Evolutionary conservation across 2,797 vertebrate genomes (phyloP).

Genomic region (Chiloscyllium punctatum): DNA sequence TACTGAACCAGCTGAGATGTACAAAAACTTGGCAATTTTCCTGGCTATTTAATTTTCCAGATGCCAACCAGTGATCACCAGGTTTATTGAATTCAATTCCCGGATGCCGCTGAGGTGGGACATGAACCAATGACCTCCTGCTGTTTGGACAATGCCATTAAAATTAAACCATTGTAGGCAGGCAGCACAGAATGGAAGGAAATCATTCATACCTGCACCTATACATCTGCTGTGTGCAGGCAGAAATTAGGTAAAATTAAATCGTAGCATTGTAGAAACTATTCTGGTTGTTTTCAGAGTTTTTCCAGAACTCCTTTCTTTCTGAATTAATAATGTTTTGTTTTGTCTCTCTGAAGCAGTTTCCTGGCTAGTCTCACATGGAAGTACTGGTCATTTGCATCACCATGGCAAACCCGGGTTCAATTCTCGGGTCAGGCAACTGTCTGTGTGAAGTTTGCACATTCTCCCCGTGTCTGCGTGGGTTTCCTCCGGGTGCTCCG

Average conservation of each 20-base stretch:
- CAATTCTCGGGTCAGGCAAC: no score
- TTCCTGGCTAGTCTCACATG: background rate
- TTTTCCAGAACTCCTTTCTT: background rate
- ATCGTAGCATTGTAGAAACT: background rate
- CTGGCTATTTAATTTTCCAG: background rate
- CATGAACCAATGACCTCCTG: background rate
- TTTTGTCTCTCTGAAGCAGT: background rate
- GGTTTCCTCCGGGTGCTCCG: no score
- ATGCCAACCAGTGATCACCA: background rate
- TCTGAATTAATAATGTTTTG: background rate
- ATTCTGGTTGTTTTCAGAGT: background rate
- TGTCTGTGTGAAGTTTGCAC: no score
- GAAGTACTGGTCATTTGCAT: background rate
- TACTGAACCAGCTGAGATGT: no score
- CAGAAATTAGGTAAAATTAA: background rate
- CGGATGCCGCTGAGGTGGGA: background rate
- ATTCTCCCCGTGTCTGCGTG: no score
- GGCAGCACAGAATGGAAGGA: background rate
- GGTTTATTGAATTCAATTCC: background rate
- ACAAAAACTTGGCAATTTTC: no score
- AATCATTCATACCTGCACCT: background rate
- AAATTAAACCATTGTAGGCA: background rate
- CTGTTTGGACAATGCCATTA: background rate
- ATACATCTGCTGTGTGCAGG: background rate
- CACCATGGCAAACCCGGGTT: no score